These are phyloP conservation scores for Kryphioiulus occultus DNA, from an alignment of 2,888 invertebrate species.

Conservation along the genomic window DNA sequence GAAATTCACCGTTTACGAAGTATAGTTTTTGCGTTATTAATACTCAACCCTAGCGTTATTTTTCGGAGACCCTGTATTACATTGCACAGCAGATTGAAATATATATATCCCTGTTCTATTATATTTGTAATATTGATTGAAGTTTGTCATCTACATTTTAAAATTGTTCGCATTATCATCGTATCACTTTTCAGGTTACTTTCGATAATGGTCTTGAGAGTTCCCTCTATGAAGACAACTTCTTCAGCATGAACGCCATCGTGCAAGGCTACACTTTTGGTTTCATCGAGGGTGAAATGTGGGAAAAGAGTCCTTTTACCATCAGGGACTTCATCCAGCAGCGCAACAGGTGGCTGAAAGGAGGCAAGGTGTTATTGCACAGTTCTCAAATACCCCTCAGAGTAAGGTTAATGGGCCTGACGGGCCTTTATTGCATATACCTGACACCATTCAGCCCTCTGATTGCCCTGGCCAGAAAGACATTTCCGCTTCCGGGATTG, in stretches of 20 bases:
- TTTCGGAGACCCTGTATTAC: too few relatives aligned
- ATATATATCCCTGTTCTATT: too few relatives aligned
- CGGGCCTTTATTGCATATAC: background rate
- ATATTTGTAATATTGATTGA: too few relatives aligned
- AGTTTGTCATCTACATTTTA: too few relatives aligned
- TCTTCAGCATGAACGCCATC: background rate
- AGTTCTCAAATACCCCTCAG: background rate
- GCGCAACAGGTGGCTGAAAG: background rate
- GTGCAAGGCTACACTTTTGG: background rate
- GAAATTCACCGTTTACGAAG: too few relatives aligned
- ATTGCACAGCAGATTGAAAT: too few relatives aligned
- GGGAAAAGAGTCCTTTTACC: background rate
- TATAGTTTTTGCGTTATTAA: too few relatives aligned
- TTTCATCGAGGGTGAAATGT: background rate
- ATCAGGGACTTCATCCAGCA: constrained; percentile 8
- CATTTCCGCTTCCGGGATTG: background rate
- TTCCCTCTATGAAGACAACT: background rate
- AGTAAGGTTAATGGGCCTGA: background rate
- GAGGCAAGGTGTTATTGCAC: background rate
- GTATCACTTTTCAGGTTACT: background rate
- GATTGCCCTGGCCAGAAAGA: background rate
- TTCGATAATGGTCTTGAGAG: background rate
- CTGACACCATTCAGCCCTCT: background rate
- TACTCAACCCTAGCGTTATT: too few relatives aligned
- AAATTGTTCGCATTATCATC: too few relatives aligned